Conservation (phyloP, 35 echinoderm and acorn worm genomes). For the Acanthaster planci region DNA sequence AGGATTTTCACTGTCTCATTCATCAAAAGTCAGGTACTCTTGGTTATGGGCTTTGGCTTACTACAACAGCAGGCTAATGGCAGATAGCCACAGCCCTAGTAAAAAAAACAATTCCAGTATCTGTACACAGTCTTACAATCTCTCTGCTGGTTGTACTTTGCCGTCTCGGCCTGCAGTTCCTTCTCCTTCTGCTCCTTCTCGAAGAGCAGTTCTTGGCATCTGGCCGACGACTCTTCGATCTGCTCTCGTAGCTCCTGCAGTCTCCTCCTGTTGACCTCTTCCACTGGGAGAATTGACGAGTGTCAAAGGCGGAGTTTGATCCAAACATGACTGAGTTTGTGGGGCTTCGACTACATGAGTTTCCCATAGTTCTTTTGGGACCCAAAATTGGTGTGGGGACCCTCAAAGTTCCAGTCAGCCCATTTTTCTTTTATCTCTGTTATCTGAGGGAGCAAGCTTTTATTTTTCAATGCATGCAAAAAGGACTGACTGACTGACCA, state of each 20-base stretch:
- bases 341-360: neutral
- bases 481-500: too few species aligned
- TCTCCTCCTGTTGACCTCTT: constrained; percentile 49
- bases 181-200: constrained; percentile 72
- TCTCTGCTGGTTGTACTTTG: constrained; percentile 46
- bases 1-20: too few species aligned
- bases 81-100: too few species aligned
- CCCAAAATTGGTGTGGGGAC: too few species aligned
- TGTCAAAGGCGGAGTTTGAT: neutral
- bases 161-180: constrained; percentile 33
- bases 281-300: constrained; percentile 33
- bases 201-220: constrained; percentile 60
- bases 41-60: too few species aligned
- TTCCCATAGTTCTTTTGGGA: too few species aligned
- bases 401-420: too few species aligned
- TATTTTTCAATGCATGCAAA: too few species aligned
- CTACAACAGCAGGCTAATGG: too few species aligned
- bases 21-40: too few species aligned
- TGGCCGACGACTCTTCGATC: constrained; percentile 42
- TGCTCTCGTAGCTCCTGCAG: constrained; percentile 39
- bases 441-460: too few species aligned
- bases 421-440: too few species aligned
- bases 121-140: constrained; percentile 52
- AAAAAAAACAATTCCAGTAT: neutral
- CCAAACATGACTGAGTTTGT: neutral